Conservation (phyloP, 2,113 vertebrate species). For the Amblyopsis rosae region DNA sequence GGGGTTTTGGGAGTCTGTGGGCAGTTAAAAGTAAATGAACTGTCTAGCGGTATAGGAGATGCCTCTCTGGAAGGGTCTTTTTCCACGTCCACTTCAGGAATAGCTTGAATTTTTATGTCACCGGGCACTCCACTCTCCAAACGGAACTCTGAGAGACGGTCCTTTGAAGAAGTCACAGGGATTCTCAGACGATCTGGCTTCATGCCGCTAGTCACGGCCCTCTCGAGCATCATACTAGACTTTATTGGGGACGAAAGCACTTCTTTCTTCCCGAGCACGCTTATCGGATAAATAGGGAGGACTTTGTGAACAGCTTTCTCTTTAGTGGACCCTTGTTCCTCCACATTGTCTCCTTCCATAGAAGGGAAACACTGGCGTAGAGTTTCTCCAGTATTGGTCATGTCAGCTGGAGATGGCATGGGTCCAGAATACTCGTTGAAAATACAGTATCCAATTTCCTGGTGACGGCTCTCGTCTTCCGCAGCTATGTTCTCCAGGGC, state of each 20-base stretch:
- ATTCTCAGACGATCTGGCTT: constrained; percentile 70
- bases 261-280: constrained; percentile 51
- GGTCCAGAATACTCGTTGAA: constrained; percentile 65
- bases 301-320: constrained; percentile 23
- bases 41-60: constrained; percentile 68
- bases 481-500: constrained; percentile 36
- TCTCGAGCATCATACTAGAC: constrained; percentile 57
- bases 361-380: constrained; percentile 52
- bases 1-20: constrained; percentile 38
- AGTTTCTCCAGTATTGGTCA: constrained; percentile 54
- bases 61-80: constrained; percentile 73
- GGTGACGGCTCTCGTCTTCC: constrained; percentile 40
- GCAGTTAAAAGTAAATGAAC: constrained; percentile 58
- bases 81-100: constrained; percentile 72
- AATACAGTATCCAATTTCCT: constrained; percentile 65
- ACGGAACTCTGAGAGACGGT: constrained; percentile 60
- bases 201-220: constrained; percentile 56
- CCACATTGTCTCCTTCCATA: constrained; percentile 38
- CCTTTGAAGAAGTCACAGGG: constrained; percentile 58
- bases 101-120: constrained; percentile 66
- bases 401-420: constrained; percentile 71
- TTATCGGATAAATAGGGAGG: constrained; percentile 20
- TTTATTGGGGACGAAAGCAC: constrained; percentile 30
- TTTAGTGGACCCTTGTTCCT: constrained; percentile 16
- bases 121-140: constrained; percentile 62